A percentile compares a stretch with the other conserved stretches of the same genome.
These are phyloP conservation scores for Tupaia tana DNA, from an alignment of 2,113 vertebrate species.

Conservation along the genomic window DNA sequence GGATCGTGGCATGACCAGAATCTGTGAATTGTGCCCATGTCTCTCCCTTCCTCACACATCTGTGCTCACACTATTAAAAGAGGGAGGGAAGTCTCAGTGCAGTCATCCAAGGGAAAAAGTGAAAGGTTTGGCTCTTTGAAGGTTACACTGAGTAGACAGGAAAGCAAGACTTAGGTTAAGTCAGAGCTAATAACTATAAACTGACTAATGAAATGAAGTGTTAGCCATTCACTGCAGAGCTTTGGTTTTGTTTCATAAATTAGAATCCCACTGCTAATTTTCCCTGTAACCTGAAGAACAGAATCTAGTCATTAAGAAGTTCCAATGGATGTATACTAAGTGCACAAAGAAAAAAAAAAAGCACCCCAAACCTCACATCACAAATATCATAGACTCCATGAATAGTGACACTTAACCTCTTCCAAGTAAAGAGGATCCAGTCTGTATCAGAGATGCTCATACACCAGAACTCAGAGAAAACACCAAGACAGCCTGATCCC, in stretches of 20 bases:
- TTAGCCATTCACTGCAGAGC: background rate
- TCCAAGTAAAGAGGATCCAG: background rate
- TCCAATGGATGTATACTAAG: background rate
- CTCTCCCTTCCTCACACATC: no score
- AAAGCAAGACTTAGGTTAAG: conserved; percentile 20
- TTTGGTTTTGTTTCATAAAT: conserved; percentile 25
- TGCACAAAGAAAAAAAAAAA: conserved; percentile 11
- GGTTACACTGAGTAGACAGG: background rate
- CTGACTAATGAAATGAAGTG: background rate
- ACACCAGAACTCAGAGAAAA: background rate
- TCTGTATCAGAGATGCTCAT: background rate
- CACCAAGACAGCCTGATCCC: conserved; percentile 27
- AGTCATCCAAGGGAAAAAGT: background rate
- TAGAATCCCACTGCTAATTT: background rate
- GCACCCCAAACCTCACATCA: background rate
- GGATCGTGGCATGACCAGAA: no score
- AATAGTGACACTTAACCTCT: background rate
- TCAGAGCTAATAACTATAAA: background rate
- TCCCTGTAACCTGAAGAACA: conserved; percentile 19
- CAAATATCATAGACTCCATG: background rate
- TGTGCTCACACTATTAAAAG: no score
- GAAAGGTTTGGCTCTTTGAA: background rate
- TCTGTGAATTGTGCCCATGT: no score
- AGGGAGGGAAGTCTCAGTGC: background rate
- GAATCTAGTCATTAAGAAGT: background rate